Evolutionary conservation across 1,140 invertebrate species (phyloP), one percentile per base, ranked within the genome.

Genomic region (Halictus rubicundus): DNA sequence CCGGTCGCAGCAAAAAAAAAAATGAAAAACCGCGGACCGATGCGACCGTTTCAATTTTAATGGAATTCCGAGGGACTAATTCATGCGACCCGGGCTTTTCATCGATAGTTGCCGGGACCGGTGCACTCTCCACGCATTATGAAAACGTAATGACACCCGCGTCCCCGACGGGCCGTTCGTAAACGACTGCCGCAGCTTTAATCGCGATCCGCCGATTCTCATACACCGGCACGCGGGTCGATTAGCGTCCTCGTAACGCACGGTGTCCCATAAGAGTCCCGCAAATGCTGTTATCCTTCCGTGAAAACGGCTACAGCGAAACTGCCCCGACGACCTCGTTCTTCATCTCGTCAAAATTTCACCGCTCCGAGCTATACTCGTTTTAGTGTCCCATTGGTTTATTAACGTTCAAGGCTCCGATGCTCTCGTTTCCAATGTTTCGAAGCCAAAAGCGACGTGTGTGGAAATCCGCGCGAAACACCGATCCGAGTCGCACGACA

Each of bases 121-220:
- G 10, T n/a, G 19, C 19, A 21, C 1, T 23, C 57, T 42, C 57
- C 66, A 70, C 66, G 57, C 42, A 39, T 52, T 70, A 39, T 52
- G 75, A 61, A 77, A 77, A 52, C 46, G 23, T 77, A 77, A 77
- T 23, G 57, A 70, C 57, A 2, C 1, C 32, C 21, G 66, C 57
- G 37, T 70, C 25, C 46, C 37, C 42, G 27, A 23, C 14, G 42
- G 42, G 7, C n/a, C n/a, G 9, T 52, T 70, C 57, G 39, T 52
- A 63, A 70, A 70, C 66, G 54, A 39, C n/a, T 46, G 25, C 25
- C 59, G 32, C 54, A 75, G 42, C 1, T 61, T 77, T 77, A 61
- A 77, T 77, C 25, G 21, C 27, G 6, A 70, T 39, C 42, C 19
- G 2, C 32, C 46, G 61, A 65, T 74, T 68, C 32, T n/a, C 54